Percentiles rank a stretch among this genome's conserved stretches.
These are phyloP conservation scores for Lymantria monacha DNA, from an alignment of 2,888 invertebrate genomes.

Conservation along the genomic window DNA sequence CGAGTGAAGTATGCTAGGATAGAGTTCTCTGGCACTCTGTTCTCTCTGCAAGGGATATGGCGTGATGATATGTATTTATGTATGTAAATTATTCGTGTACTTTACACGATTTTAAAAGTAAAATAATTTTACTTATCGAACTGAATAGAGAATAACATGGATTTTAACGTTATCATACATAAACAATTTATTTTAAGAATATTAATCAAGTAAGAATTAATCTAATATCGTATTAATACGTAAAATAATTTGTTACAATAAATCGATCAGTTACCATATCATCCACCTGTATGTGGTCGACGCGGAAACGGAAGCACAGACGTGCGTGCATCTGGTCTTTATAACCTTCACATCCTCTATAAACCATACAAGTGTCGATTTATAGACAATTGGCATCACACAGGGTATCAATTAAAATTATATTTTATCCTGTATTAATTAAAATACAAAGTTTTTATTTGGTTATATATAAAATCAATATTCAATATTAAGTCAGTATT, in stretches of 20 bases:
- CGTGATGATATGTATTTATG: too few relatives aligned
- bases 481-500: constrained; percentile 20
- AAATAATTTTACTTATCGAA: too few relatives aligned
- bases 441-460: constrained; percentile 15
- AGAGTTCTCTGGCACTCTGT: too few relatives aligned
- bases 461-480: constrained; percentile 36
- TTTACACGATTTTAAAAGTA: too few relatives aligned
- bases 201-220: not conserved
- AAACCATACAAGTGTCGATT: constrained; percentile 70
- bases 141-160: too few relatives aligned
- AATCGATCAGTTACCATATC: constrained; percentile 29
- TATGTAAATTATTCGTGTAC: too few relatives aligned
- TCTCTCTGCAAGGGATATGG: too few relatives aligned
- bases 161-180: too few relatives aligned
- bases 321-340: constrained; percentile 64
- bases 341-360: constrained; percentile 64
- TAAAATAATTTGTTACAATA: constrained; percentile 27
- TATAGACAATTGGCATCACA: constrained; percentile 3
- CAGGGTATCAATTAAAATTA: constrained; percentile 4
- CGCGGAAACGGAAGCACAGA: constrained; percentile 71
- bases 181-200: not conserved
- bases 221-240: constrained; percentile 14
- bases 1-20: too few relatives aligned
- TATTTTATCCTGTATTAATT: not conserved
- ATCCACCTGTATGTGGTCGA: constrained; percentile 42